Evolutionary conservation across 2,113 vertebrate species (phyloP), one percentile per base, ranked within the genome.

Genomic region (Platichthys flesus): DNA sequence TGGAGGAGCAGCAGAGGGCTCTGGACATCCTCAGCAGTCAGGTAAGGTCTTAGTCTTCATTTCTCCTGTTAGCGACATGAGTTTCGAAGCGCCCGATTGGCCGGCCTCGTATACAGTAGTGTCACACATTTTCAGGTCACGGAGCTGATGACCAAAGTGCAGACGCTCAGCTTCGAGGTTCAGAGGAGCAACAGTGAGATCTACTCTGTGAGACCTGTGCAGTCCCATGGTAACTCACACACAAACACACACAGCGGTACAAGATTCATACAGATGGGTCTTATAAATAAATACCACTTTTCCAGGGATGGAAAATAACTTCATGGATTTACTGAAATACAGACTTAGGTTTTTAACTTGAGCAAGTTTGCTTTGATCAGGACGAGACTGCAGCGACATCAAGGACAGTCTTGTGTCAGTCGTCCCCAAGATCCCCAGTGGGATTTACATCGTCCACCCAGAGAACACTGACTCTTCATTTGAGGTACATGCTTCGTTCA

Each of bases 371-470:
- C 42, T 71, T 74, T 86, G 26, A 83, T 55, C 67, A 98, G 96
- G 96, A 45, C 91, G 94, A 85, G 97, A 97, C 84, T 97, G 97
- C 90, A 97, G 94, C 70, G 94, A 97, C 91, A 97, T 97, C 85
- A 96, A 96, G 90, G 95, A 97, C 47, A 97, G 85, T 0, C 81
- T 97, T 66, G 77, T 95, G 70, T 94, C 93, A 5, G 93, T 96
- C 0, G 94, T 96, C 80, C 96, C 96, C 78, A 97, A 96, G 94
- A 96, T 96, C 84, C 96, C 97, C 71, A 97, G 95, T 85, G 97
- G 96, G n/a, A 95, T 98, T 76, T 98, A 98, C 66, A 95, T 97
- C 70, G 94, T 98, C 72, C 94, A 96, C 55, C 96, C 96, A 60
- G 96, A 97, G 88, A 95, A 96, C 56, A 94, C 94, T n/a, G 95